phyloP scores from a whole-genome alignment of 1,140 invertebrate species.

The Zaprionus davidi region DNA sequence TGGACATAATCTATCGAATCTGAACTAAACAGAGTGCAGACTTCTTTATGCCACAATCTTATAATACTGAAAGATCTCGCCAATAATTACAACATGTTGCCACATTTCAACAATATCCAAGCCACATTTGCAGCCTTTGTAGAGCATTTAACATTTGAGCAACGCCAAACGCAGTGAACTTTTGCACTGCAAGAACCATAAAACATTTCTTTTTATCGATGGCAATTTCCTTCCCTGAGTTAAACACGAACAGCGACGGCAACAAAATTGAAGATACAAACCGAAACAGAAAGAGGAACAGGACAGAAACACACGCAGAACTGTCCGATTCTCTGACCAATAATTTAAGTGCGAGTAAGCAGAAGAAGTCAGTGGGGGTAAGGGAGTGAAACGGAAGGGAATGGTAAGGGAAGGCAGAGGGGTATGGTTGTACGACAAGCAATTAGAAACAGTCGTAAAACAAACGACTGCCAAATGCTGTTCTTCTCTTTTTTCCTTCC shows the following conservation, averaged over 20 bases:
- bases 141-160: not conserved
- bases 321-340: slow-evolving; percentile 40
- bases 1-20: no score
- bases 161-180: not conserved
- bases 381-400: not conserved
- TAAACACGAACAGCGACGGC: slow-evolving; percentile 19
- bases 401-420: not conserved
- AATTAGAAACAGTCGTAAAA: slow-evolving; percentile 72
- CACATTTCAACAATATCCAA: not conserved
- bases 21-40: no score
- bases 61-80: not conserved
- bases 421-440: slow-evolving; percentile 25
- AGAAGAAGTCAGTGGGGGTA: not conserved
- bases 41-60: not conserved
- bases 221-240: slow-evolving; percentile 50
- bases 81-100: not conserved
- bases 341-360: slow-evolving; percentile 61
- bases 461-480: slow-evolving; percentile 59
- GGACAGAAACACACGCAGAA: not conserved
- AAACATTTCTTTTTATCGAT: slow-evolving; percentile 49
- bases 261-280: slow-evolving; percentile 8
- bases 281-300: not conserved
- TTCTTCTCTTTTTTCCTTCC: not conserved
- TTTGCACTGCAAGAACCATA: slow-evolving; percentile 18
- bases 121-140: not conserved